Conservation (phyloP, 30 jellyfish, hydroid and myxozoan species). For the Aurelia aurita complex sp. Pacific region DNA sequence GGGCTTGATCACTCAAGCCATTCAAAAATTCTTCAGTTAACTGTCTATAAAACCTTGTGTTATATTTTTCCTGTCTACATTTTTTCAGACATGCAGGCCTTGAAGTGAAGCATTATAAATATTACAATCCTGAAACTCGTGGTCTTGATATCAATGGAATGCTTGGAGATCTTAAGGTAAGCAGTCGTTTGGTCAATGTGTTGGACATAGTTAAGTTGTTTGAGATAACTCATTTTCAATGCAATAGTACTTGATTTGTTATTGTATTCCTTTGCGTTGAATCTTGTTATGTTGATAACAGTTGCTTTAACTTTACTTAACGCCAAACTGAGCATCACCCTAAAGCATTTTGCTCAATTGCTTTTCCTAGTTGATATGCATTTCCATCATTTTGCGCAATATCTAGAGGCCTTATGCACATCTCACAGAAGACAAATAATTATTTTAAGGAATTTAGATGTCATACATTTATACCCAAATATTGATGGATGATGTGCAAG, state of each 20-base stretch:
- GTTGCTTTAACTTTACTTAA: no score
- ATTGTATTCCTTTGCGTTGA: not conserved
- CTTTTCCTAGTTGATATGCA: no score
- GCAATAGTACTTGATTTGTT: not conserved
- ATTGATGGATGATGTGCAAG: no score
- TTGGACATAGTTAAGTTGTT: not conserved
- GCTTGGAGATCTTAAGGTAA: slow-evolving; percentile 85
- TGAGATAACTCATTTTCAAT: not conserved
- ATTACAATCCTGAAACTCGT: slow-evolving; percentile 80
- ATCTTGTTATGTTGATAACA: not conserved
- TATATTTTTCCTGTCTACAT: not conserved
- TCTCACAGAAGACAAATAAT: not conserved
- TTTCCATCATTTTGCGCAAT: no score
- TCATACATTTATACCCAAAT: not conserved
- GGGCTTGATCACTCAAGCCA: no score
- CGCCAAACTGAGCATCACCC: no score
- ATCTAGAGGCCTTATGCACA: no score
- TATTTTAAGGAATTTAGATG: not conserved
- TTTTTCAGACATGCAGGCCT: slow-evolving; percentile 88
- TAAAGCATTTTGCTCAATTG: no score
- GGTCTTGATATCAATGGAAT: slow-evolving; percentile 91
- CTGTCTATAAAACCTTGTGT: no score
- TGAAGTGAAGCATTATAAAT: slow-evolving; percentile 75
- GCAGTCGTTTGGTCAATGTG: not conserved
- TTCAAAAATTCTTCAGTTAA: no score